Evolutionary conservation across 2,113 vertebrate genomes (phyloP).

Genomic region (Mixornis gularis): DNA sequence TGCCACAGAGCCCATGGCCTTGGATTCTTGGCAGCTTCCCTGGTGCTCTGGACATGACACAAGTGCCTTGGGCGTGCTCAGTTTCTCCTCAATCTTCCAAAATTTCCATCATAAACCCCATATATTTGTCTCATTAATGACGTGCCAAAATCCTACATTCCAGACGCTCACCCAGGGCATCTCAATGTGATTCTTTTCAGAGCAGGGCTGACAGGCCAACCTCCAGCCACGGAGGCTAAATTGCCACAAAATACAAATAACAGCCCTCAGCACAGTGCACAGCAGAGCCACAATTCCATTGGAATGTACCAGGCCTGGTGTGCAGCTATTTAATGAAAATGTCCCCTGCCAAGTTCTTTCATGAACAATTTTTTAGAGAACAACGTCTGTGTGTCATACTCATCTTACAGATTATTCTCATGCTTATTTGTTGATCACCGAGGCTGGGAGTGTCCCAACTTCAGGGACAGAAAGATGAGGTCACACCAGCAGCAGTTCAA

Average conservation of each 20-base stretch:
- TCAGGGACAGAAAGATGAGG: too few species aligned
- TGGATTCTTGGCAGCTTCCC: not conserved
- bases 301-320: not conserved
- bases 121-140: not conserved
- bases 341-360: not conserved
- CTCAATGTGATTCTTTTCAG: not conserved
- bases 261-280: not conserved
- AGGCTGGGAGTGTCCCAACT: too few species aligned
- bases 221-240: not conserved
- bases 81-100: not conserved
- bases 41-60: not conserved
- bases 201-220: not conserved
- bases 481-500: too few species aligned
- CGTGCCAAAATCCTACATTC: not conserved
- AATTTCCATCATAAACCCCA: not conserved
- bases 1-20: fast-evolving
- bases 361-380: fast-evolving
- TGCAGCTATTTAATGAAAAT: not conserved
- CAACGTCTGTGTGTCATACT: fast-evolving
- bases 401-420: not conserved
- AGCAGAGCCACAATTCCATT: not conserved
- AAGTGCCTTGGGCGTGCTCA: not conserved
- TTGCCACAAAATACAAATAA: not conserved
- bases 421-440: not conserved
- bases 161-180: fast-evolving